Evolutionary conservation across 2,113 vertebrate genomes (phyloP).

Genomic region (Amblyopsis rosae): DNA sequence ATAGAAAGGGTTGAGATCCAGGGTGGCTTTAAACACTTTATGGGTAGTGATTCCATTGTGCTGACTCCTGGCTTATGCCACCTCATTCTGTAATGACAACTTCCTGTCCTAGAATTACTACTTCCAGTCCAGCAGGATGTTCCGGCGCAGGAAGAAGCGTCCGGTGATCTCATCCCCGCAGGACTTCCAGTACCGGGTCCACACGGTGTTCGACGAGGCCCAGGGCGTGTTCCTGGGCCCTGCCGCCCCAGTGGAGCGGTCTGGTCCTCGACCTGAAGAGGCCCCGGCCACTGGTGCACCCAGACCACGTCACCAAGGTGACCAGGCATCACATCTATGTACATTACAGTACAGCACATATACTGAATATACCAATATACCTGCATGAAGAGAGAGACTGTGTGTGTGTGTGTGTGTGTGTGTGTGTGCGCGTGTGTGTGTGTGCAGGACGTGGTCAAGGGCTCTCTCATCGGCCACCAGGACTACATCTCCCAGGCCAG

Average conservation of each 20-base stretch:
- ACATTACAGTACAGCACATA: too few relatives aligned
- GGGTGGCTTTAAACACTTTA: too few relatives aligned
- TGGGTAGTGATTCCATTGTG: too few relatives aligned
- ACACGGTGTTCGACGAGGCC: slow-evolving; percentile 85
- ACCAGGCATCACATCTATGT: slow-evolving; percentile 12
- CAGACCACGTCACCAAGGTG: slow-evolving; percentile 84
- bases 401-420: too few relatives aligned
- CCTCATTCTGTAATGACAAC: too few relatives aligned
- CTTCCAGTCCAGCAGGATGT: slow-evolving; percentile 73
- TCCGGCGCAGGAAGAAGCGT: slow-evolving; percentile 88
- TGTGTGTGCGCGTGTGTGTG: not conserved
- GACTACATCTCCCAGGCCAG: not conserved
- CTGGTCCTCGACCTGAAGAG: slow-evolving; percentile 85
- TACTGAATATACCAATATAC: too few relatives aligned
- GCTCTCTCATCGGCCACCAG: slow-evolving; percentile 78
- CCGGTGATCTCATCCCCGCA: slow-evolving; percentile 86
- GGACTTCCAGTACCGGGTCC: slow-evolving; percentile 91
- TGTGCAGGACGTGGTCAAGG: slow-evolving; percentile 84
- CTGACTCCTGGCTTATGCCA: too few relatives aligned
- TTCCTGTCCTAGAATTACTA: not conserved
- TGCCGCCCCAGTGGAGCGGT: slow-evolving; percentile 94
- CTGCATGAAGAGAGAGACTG: too few relatives aligned
- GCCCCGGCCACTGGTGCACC: slow-evolving; percentile 90
- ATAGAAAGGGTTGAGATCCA: too few relatives aligned
- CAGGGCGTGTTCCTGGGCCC: slow-evolving; percentile 86